phyloP scores from a whole-genome alignment of 2,888 invertebrate genomes.

The Argyresthia goedartella region DNA sequence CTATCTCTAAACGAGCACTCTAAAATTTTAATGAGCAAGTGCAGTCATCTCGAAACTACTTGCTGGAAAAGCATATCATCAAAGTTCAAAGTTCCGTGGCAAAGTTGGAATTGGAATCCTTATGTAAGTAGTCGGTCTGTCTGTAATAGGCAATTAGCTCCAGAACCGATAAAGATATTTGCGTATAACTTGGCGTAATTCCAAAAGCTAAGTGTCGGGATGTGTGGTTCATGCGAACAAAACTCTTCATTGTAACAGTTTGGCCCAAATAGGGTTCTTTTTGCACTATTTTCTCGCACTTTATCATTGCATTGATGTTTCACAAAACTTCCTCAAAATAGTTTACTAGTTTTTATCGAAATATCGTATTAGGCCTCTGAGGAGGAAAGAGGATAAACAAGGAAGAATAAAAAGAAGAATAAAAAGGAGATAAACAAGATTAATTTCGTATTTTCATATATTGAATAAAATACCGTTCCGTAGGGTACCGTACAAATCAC shows the following conservation, averaged over 20 bases:
- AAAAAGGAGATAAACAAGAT: too few species aligned
- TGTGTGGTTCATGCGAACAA: not conserved
- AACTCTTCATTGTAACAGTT: not conserved
- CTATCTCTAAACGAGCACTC: not conserved
- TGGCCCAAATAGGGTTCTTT: too few species aligned
- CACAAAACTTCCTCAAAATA: too few species aligned
- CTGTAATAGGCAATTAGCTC: conserved; percentile 5
- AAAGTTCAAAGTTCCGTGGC: not conserved
- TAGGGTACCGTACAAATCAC: too few species aligned
- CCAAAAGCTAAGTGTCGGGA: conserved; percentile 4
- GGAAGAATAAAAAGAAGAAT: too few species aligned
- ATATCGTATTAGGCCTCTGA: too few species aligned
- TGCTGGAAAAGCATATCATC: not conserved
- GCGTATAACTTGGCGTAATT: conserved; percentile 3
- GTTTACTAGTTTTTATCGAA: too few species aligned
- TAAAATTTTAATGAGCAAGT: not conserved
- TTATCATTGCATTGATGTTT: too few species aligned
- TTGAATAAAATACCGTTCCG: too few species aligned
- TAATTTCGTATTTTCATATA: too few species aligned
- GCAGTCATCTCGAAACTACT: not conserved
- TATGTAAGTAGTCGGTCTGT: conserved; percentile 3
- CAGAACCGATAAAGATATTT: conserved; percentile 6
- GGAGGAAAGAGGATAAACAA: too few species aligned
- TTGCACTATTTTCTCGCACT: not conserved
- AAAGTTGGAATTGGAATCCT: not conserved